Conservation (phyloP, 2,113 vertebrate species). For the Probosciger aterrimus region DNA sequence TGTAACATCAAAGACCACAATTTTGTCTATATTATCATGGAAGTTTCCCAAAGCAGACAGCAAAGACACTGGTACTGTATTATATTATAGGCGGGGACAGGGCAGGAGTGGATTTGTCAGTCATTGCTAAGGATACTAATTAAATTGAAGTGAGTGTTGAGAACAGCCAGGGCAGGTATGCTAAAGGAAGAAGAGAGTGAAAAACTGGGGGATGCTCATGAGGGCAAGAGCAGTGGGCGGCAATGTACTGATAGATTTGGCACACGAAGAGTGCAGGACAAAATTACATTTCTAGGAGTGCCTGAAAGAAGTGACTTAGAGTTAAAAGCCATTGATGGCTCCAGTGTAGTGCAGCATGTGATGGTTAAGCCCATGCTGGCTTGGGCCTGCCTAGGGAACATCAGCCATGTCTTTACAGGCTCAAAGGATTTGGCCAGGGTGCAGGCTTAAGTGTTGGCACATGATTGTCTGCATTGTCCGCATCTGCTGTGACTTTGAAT, state of each 20-base stretch:
- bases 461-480: background rate
- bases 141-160: background rate
- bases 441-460: accelerated
- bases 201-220: background rate
- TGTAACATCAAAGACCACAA: background rate
- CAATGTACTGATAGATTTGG: accelerated
- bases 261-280: background rate
- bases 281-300: background rate
- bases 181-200: background rate
- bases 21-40: background rate
- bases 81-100: background rate
- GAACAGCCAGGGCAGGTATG: background rate
- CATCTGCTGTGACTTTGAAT: background rate
- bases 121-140: background rate
- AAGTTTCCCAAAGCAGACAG: background rate
- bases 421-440: background rate
- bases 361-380: background rate
- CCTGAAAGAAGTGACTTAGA: background rate
- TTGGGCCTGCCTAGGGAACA: background rate
- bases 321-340: background rate
- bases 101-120: background rate
- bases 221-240: background rate
- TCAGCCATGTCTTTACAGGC: background rate
- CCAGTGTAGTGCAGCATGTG: accelerated
- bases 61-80: background rate